Conservation (phyloP, 2,797 vertebrate species). For the Staurois parvus region DNA sequence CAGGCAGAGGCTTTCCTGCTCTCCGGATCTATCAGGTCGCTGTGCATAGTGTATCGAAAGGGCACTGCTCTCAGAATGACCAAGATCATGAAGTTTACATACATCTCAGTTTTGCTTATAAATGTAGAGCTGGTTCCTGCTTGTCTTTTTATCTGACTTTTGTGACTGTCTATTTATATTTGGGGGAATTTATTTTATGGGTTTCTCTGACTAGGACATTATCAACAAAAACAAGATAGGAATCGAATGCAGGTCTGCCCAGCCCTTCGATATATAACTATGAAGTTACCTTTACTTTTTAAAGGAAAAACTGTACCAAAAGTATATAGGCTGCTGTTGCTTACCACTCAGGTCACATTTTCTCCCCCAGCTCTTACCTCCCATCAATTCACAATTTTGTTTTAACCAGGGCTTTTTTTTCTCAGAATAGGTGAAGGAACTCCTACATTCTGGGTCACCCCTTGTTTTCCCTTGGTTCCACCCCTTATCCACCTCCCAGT, state of each 20-base stretch:
- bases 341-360: too few relatives aligned
- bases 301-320: neutral
- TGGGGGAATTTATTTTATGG: constrained; percentile 32
- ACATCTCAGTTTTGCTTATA: neutral
- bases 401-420: too few relatives aligned
- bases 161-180: constrained; percentile 47
- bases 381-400: too few relatives aligned
- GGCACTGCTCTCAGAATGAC: too few relatives aligned
- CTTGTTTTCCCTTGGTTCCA: too few relatives aligned
- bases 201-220: constrained; percentile 31
- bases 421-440: too few relatives aligned
- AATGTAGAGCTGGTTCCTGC: neutral
- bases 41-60: too few relatives aligned
- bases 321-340: neutral
- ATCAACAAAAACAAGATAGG: constrained; percentile 52
- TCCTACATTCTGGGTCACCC: too few relatives aligned
- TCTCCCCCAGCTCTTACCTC: too few relatives aligned
- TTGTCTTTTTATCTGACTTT: neutral
- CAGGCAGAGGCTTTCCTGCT: too few relatives aligned
- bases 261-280: neutral
- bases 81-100: neutral
- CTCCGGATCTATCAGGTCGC: too few relatives aligned
- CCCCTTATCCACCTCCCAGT: too few relatives aligned
- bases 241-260: neutral
- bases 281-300: neutral